These are phyloP conservation scores for human (Homo sapiens) DNA, from an alignment of 2,113 vertebrate genomes.

Conservation along the genomic window DNA sequence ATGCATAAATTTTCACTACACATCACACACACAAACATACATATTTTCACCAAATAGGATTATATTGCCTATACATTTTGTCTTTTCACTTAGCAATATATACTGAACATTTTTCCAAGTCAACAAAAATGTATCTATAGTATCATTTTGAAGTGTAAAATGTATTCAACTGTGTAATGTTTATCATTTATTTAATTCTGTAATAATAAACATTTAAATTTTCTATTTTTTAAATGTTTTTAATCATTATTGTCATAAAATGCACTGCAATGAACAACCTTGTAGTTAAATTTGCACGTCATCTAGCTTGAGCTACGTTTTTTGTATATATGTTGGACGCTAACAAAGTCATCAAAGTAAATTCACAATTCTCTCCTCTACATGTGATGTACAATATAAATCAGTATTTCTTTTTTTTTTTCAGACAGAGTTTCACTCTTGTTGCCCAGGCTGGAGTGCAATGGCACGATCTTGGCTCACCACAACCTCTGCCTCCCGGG, in stretches of 20 bases:
- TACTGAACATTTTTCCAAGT: neutral
- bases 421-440: no score
- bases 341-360: neutral
- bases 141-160: neutral
- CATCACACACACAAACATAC: neutral
- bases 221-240: neutral
- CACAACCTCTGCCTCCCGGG: no score
- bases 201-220: neutral
- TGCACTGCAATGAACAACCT: neutral
- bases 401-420: neutral
- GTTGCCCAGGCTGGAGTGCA: no score
- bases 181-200: neutral
- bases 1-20: neutral
- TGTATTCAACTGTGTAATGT: neutral
- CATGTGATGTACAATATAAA: neutral
- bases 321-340: neutral
- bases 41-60: neutral
- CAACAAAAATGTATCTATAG: neutral
- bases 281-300: neutral
- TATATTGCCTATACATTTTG: neutral
- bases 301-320: neutral
- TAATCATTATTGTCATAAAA: neutral
- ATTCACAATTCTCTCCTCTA: neutral
- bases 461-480: no score
- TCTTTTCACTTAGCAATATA: neutral